Evolutionary conservation across 2,888 invertebrate species (phyloP).

Genomic region (Apomyelois bistriatella): DNA sequence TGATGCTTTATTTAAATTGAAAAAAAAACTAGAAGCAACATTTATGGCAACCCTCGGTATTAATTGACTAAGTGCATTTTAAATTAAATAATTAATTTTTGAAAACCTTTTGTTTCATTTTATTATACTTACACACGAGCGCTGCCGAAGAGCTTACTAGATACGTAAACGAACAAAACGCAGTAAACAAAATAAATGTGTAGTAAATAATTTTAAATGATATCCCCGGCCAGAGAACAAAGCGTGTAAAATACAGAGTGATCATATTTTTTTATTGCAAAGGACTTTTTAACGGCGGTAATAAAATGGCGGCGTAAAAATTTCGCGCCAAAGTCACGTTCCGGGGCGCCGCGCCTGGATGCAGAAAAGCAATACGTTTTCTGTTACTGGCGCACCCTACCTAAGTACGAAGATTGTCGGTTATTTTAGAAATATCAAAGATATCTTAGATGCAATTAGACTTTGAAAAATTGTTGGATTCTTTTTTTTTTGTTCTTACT

Average conservation of each 20-base stretch:
- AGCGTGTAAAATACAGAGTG: constrained; percentile 5
- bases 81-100: no score
- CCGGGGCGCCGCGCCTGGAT: constrained; percentile 8
- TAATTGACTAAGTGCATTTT: no score
- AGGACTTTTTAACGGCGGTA: constrained; percentile 5
- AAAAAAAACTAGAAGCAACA: no score
- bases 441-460: not conserved
- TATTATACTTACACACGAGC: not conserved
- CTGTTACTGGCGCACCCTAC: not conserved
- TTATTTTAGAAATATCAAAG: not conserved
- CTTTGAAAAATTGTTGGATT: no score
- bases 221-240: not conserved
- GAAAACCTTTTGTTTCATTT: not conserved
- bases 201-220: constrained; percentile 4
- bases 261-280: constrained; percentile 6
- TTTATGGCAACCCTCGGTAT: no score
- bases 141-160: no score
- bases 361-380: constrained; percentile 13
- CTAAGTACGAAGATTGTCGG: not conserved
- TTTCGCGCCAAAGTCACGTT: constrained; percentile 11
- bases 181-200: not conserved
- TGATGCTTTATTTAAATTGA: no score
- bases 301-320: constrained; percentile 8
- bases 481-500: no score
- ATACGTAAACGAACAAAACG: not conserved